Base-by-base conservation (phyloP, 1,140 invertebrate genomes). In the Mercenaria mercenaria region DNA sequence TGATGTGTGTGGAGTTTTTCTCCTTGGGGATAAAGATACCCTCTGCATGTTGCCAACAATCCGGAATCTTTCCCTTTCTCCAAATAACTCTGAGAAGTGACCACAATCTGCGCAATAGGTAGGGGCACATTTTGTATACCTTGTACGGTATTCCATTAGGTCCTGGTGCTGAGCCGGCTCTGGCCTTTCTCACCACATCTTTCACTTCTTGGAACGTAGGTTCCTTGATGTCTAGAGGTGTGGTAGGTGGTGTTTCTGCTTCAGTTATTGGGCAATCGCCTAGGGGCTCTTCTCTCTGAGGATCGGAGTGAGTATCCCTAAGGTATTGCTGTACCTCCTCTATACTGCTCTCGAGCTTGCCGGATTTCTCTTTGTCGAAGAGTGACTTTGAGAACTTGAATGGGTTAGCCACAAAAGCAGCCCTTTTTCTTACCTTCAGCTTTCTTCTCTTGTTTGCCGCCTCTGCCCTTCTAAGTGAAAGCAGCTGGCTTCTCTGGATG, bases 31-130 rank as follows among this genome's bases (percentile, higher is more conserved):
- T 41, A 72, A 83, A 80, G 18, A 56, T 43, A 26, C 74, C 89
- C 18, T 90, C 82, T 47, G 89, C 88, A 23, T 26, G 69, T 41
- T 79, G 18, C 88, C 88, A 90, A 20, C 79, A 81, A 32, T 34
- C 52, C 29, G 74, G 72, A n/a, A 81, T 37, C 37, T 85, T 74
- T 41, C 39, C 59, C 41, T 86, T 86, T 61, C 61, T 81, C 76
- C 82, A 86, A 15, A 67, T 41, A 18, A 87, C 85, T 52, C 64
- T 56, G 10, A 84, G 61, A 8, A 84, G 74, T 15, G n/a, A 11
- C 56, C 67, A 87, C 39, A 56, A 41, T 23, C 34, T 41, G n/a
- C 83, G 34, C n/a, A 84, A 32, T 20, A 74, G 47, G 37, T 77
- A 61, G 23, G 85, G 85, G 52, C 85, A 79, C 41, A 32, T 87